Conservation (phyloP, 2,113 vertebrate genomes). For the Myotis brandtii region DNA sequence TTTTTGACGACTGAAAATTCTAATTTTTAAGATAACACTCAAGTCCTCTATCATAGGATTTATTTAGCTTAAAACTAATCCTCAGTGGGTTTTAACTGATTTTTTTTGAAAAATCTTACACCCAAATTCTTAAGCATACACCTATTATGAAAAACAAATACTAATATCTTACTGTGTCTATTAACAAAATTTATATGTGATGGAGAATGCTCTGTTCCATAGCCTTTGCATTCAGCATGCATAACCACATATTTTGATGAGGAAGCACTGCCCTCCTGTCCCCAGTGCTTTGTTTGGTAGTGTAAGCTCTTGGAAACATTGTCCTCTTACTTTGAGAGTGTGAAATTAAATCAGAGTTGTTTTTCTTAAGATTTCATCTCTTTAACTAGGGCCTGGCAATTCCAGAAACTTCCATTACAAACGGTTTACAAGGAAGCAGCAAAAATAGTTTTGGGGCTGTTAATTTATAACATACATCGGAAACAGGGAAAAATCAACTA, state of each 20-base stretch:
- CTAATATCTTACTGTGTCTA: neutral
- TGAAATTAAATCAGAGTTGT: conserved; percentile 48
- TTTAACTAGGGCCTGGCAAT: neutral
- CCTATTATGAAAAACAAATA: conserved; percentile 49
- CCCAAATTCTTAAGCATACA: conserved; percentile 36
- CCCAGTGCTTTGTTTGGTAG: neutral
- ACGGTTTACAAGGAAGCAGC: conserved; percentile 4
- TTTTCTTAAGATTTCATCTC: conserved; percentile 57
- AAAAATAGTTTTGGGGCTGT: conserved; percentile 28
- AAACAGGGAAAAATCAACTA: conserved; percentile 42
- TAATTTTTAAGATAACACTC: conserved; percentile 38
- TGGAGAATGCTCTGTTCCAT: neutral
- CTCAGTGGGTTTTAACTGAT: conserved; percentile 1
- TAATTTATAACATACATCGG: neutral
- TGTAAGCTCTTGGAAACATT: conserved; percentile 27
- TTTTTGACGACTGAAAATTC: conserved; percentile 36
- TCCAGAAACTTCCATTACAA: conserved; percentile 42
- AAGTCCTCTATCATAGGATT: conserved; percentile 17
- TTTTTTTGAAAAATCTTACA: neutral
- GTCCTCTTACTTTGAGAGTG: conserved; percentile 27
- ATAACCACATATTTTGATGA: conserved; percentile 28
- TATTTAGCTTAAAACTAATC: conserved; percentile 4
- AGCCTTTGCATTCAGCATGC: conserved; percentile 33
- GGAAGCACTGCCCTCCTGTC: neutral
- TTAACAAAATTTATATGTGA: conserved; percentile 46